These are phyloP conservation scores for Perca schrenkii DNA, from an alignment of 2,113 vertebrate genomes.

Conservation along the genomic window DNA sequence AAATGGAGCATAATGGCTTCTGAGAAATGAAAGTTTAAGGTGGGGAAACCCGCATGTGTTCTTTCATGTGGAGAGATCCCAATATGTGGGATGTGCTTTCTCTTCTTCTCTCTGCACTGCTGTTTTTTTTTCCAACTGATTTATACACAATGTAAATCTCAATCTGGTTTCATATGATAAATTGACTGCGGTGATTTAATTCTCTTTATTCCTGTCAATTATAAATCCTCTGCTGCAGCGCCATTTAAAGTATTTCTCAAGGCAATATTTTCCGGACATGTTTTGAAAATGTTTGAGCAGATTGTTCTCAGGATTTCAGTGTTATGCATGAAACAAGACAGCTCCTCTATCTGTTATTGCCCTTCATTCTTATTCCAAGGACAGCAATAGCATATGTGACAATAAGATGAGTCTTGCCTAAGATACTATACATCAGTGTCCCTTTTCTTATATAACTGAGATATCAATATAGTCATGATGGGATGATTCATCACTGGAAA, in stretches of 20 bases:
- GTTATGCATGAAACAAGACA: conserved; percentile 9
- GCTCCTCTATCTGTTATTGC: conserved; percentile 21
- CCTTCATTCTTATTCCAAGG: conserved; percentile 15
- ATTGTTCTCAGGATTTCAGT: conserved; percentile 5
- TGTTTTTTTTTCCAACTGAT: neutral
- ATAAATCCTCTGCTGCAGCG: conserved; percentile 5
- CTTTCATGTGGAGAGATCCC: neutral
- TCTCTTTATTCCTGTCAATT: neutral
- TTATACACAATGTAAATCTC: conserved; percentile 20
- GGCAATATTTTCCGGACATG: neutral
- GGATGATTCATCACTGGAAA: conserved; percentile 19
- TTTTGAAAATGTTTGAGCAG: conserved; percentile 12
- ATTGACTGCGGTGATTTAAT: conserved; percentile 16
- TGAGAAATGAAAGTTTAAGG: conserved; percentile 33
- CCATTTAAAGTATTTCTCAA: conserved; percentile 8
- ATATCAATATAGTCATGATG: conserved; percentile 15
- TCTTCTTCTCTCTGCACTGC: neutral
- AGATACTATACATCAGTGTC: conserved; percentile 24
- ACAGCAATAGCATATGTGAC: conserved; percentile 6
- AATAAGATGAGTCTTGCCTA: conserved; percentile 37
- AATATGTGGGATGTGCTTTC: neutral
- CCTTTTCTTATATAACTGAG: conserved; percentile 18
- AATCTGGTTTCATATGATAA: conserved; percentile 16
- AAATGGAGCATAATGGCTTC: conserved; percentile 24
- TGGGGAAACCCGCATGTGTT: conserved; percentile 25